Conservation (phyloP, 2,113 vertebrate genomes). For the Crotalus horridus region DNA sequence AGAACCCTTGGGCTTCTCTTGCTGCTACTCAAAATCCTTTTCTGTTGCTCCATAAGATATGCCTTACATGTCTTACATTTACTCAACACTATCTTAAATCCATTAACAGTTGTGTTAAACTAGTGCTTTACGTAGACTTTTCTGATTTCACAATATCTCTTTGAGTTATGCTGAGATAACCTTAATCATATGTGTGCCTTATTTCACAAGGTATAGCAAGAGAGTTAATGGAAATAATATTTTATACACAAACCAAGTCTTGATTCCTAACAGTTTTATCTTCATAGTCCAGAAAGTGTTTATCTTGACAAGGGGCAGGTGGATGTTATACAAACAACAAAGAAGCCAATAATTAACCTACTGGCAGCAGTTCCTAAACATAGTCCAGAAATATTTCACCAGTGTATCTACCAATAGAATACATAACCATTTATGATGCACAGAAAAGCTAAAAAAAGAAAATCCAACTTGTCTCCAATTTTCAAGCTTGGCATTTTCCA, state of each 20-base stretch:
- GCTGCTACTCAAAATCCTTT: slow-evolving; percentile 5
- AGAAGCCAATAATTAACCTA: background rate
- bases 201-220: background rate
- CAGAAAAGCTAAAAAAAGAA: background rate
- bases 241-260: background rate
- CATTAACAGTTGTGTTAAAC: background rate
- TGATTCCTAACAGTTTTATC: background rate
- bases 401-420: background rate
- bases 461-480: background rate
- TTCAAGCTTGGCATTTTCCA: background rate
- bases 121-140: background rate
- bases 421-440: background rate
- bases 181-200: background rate
- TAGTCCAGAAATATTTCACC: background rate
- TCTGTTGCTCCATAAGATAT: background rate
- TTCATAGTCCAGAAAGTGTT: background rate
- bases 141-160: background rate
- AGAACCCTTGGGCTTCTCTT: slow-evolving; percentile 2
- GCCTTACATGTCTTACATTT: background rate
- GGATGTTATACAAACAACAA: background rate
- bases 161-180: background rate
- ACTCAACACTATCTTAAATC: background rate
- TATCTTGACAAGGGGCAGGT: background rate
- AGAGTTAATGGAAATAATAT: background rate
- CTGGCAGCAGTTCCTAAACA: background rate